A percentile compares a stretch with the other conserved stretches of the same genome.
Evolutionary conservation across 2,113 vertebrate species (phyloP).

Genomic region (Alosa alosa): DNA sequence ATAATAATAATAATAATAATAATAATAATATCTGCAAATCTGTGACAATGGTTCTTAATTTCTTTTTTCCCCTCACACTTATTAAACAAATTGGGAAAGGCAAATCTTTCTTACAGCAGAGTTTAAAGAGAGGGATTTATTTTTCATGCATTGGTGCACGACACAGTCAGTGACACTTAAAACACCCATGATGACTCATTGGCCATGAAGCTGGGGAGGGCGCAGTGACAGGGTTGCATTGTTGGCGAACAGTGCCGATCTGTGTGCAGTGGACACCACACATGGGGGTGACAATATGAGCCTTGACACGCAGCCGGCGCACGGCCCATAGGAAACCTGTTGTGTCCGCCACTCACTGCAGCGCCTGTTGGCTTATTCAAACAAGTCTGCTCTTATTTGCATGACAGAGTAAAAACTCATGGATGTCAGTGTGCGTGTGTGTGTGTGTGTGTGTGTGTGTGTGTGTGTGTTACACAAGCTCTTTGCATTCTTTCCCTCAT

Average conservation of each 20-base stretch:
- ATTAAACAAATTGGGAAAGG: too few relatives aligned
- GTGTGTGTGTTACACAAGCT: neutral
- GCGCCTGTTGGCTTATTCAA: neutral
- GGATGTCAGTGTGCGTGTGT: neutral
- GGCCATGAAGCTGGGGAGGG: conserved; percentile 51
- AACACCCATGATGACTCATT: conserved; percentile 28
- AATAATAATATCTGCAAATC: too few relatives aligned
- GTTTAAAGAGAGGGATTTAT: neutral
- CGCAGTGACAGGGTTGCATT: conserved; percentile 59
- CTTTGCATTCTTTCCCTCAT: too few relatives aligned
- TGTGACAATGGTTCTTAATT: too few relatives aligned
- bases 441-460: neutral
- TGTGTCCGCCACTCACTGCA: conserved; percentile 31
- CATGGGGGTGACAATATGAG: conserved; percentile 60
- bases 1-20: too few relatives aligned
- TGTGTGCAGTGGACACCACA: conserved; percentile 47
- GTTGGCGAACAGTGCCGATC: conserved; percentile 63
- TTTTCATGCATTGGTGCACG: neutral
- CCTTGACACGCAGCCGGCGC: conserved; percentile 45
- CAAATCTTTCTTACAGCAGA: too few relatives aligned
- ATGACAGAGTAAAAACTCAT: neutral
- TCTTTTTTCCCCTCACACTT: too few relatives aligned
- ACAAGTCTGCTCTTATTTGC: conserved; percentile 31
- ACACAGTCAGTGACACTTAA: conserved; percentile 25
- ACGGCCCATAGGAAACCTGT: conserved; percentile 30